Evolutionary conservation across 2,797 vertebrate species (phyloP), one percentile per base, ranked within the genome.

Genomic region (Enteromius thamalakanensis): DNA sequence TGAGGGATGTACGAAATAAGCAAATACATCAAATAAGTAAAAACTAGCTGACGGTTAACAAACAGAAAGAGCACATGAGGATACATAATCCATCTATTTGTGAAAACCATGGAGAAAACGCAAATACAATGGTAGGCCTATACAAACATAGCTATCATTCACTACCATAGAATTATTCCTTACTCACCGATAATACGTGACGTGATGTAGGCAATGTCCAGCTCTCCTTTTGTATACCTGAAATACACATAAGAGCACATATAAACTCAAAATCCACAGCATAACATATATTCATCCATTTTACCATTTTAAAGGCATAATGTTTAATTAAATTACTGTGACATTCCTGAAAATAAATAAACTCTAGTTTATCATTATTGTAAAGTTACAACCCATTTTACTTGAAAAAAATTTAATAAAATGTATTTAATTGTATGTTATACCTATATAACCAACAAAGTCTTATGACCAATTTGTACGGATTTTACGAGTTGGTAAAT

Each of bases 161-260:
- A 47, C 15, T 7, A 12, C 10, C 11, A 49, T 10, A 78, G 26
- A 78, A 78, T 64, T 47, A 26, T 65, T 34, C 1, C 23, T 64
- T 86, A 80, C 91, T 96, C 93, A 99, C 98, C 98, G 90, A 99
- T 98, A 91, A 99, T 98, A 90, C 97, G 95, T 87, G 98, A 96
- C 89, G 98, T 99, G 92, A 99, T 97, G 80, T 99, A 99, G 47
- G 96, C 96, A 90, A 99, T 98, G 89, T 99, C 98, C 90, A 99
- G 94, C 89, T 99, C 98, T 88, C 97, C 98, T 94, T 99, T 99
- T 51, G 97, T 96, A 91, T 99, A 99, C 85, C 98, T 99, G 77
- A 37, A 94, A 90, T 37, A 84, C 34, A 90, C 21, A 87, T 58
- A 81, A 1, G 23, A 34, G 69, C 10, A 82, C 17, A 72, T 11